Conservation (phyloP, 2,888 invertebrate species). For the Mesorhabditis belari region DNA sequence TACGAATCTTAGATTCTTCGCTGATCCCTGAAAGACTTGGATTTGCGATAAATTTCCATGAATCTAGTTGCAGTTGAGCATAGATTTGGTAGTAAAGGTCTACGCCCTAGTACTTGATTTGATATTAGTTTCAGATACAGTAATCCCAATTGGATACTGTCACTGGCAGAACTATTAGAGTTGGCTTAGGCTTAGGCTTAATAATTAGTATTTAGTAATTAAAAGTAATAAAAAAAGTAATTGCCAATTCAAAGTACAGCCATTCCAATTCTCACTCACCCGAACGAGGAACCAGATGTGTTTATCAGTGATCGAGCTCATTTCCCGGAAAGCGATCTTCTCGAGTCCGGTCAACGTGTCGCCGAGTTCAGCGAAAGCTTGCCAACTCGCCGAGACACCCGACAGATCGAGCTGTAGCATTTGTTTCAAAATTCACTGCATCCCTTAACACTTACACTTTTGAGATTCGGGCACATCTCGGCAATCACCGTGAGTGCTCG, state of each 20-base stretch:
- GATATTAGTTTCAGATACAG: too few relatives aligned
- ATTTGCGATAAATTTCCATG: too few relatives aligned
- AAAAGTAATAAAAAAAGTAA: too few relatives aligned
- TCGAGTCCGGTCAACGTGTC: conserved; percentile 34
- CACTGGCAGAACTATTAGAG: too few relatives aligned
- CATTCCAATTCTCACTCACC: background rate
- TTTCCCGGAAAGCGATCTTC: conserved; percentile 40
- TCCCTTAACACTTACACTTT: conserved; percentile 12
- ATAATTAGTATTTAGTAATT: too few relatives aligned
- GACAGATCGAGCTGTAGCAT: conserved; percentile 36
- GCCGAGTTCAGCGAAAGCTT: conserved; percentile 35
- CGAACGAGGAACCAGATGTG: background rate
- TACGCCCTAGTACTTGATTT: too few relatives aligned
- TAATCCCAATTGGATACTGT: too few relatives aligned
- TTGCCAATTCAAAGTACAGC: too few relatives aligned
- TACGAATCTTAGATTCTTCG: conserved; percentile 31
- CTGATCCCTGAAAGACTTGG: conserved; percentile 31
- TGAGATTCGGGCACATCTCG: conserved; percentile 38
- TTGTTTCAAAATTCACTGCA: background rate
- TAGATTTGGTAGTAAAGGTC: too few relatives aligned
- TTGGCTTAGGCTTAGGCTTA: too few relatives aligned
- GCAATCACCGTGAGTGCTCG: conserved; percentile 38
- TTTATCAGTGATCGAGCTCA: conserved; percentile 35
- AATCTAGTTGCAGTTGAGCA: too few relatives aligned
- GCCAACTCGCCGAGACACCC: conserved; percentile 38